These are phyloP conservation scores for Rhagoletis pomonella DNA, from an alignment of 1,140 invertebrate genomes.

Conservation along the genomic window DNA sequence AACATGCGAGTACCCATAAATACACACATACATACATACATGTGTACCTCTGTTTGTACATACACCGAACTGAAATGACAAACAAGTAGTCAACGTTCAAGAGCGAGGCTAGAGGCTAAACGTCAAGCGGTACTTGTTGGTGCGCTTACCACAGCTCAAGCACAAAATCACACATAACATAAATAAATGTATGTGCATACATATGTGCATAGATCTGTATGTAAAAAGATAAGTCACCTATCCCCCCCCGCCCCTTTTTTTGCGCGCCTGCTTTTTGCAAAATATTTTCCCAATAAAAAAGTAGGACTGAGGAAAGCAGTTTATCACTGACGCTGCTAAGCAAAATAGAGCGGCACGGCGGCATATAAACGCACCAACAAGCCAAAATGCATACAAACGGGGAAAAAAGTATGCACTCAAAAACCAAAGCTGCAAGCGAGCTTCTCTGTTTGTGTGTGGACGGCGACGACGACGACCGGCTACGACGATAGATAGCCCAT, in stretches of 20 bases:
- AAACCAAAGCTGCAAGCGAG: background rate
- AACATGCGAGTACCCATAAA: background rate
- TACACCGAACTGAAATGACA: background rate
- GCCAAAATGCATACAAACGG: background rate
- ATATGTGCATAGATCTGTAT: background rate
- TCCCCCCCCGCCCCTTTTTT: background rate
- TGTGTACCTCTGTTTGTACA: too few species aligned
- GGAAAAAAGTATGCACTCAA: background rate
- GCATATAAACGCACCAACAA: background rate
- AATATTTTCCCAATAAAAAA: conserved; percentile 13
- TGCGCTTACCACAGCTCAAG: background rate
- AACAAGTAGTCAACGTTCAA: conserved; percentile 16
- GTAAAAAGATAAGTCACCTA: background rate
- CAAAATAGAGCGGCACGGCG: background rate
- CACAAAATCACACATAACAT: background rate
- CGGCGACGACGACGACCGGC: conserved; percentile 28
- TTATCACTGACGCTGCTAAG: conserved; percentile 9
- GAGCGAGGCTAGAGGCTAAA: conserved; percentile 31
- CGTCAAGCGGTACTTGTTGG: conserved; percentile 35
- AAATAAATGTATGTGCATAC: background rate
- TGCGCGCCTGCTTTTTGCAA: background rate
- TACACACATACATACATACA: background rate
- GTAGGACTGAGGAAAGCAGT: background rate
- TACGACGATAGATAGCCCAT: conserved; percentile 57
- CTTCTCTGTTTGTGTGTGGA: background rate